Evolutionary conservation across 2,888 invertebrate species (phyloP), one percentile per base, ranked within the genome.

Genomic region (Torymus aiolomorphi): DNA sequence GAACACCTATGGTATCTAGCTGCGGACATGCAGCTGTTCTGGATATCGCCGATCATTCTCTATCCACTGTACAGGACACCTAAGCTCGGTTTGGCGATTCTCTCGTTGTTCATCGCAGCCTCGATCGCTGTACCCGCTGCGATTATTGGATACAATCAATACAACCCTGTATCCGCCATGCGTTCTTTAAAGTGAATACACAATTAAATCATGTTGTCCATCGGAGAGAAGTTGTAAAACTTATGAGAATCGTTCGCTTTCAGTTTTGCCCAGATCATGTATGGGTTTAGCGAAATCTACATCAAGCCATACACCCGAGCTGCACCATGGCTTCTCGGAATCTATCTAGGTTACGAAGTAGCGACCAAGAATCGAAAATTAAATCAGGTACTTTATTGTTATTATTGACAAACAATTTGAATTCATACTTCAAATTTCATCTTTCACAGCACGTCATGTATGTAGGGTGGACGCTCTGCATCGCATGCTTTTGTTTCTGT

Each of bases 1-100:
- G 89, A 90, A 52, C 93, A 93, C 83, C 91, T 92, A 0, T 93
- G 93, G 93, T 93, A 93, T 83, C 86, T 93, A 59, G 91, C 92
- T 3, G 92, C 93, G 14, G 93, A 93, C 83, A 93, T 92, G 83
- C 93, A 93, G 84, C 85, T 93, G 54, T 93, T 92, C 84, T 89
- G 92, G 83, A 80, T 93, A 14, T 92, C 93, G 0, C 93, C 93
- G 1, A 82, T 93, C 2, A 88, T 93, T 78, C 88, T 93, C 2
- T 91, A 91, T 75, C 91, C 92, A 0, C 83, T 93, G 51, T 91
- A 90, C 85, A 89, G 88, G 78, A 89, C 87, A 84, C 89, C 89
- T 8, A 88, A 85, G 80, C 69, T 90, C 24, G 91, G 91, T 18
- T 86, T 88, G 71, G 62, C 85, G 2, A 86, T 88, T 73, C 82